These are phyloP conservation scores for Pararge aegeria DNA, from an alignment of 1,140 invertebrate genomes.

Conservation along the genomic window DNA sequence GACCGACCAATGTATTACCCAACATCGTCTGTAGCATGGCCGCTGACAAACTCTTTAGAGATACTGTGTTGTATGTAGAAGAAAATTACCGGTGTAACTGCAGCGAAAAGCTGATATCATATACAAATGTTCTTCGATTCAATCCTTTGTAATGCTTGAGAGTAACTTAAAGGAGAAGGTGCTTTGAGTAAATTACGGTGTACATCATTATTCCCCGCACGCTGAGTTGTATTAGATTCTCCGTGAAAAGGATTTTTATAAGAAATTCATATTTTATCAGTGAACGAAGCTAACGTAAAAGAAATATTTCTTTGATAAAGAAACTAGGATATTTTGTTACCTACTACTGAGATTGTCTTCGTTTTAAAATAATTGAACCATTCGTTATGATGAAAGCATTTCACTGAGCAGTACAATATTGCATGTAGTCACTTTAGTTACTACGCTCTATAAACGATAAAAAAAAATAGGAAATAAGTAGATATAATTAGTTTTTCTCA, in stretches of 20 bases:
- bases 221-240: slow-evolving; percentile 1
- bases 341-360: not conserved
- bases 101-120: too few relatives aligned
- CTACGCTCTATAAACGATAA: too few relatives aligned
- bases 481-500: too few relatives aligned
- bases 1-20: too few relatives aligned
- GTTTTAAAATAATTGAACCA: not conserved
- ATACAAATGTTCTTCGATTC: too few relatives aligned
- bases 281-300: not conserved
- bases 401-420: too few relatives aligned
- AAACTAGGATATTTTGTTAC: not conserved
- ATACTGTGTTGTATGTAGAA: too few relatives aligned
- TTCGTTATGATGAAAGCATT: not conserved
- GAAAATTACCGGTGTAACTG: too few relatives aligned
- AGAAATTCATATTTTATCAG: slow-evolving; percentile 5
- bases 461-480: too few relatives aligned
- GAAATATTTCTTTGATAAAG: not conserved
- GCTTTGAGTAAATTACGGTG: not conserved
- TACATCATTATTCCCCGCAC: slow-evolving; percentile 5
- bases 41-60: too few relatives aligned
- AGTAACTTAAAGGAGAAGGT: not conserved
- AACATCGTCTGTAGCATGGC: too few relatives aligned
- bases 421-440: too few relatives aligned
- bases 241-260: slow-evolving; percentile 1
- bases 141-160: not conserved